Evolutionary conservation across 2,797 vertebrate species (phyloP), one percentile per base, ranked within the genome.

Genomic region (Gastrophryne carolinensis): DNA sequence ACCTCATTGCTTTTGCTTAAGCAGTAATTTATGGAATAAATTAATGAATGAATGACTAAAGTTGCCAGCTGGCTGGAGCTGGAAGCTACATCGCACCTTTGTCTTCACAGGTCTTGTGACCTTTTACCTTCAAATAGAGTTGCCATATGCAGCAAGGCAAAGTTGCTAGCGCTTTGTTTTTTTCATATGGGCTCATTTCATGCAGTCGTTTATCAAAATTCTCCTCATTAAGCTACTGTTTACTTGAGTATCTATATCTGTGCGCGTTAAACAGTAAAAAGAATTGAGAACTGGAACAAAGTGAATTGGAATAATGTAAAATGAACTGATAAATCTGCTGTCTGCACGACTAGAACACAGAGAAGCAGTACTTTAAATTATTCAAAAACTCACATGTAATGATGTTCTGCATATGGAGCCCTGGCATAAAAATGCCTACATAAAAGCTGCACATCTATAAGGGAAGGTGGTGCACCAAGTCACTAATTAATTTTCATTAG

Each of bases 71-170:
- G 68, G 52, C 19, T 30, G 67, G 27, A 50, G 24, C 30, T 56
- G 27, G 21, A 71, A 49, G 58, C 58, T 63, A 63, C 62, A 44
- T 37, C 19, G 6, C 54, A 30, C 52, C 29, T 65, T 78, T 78
- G 60, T 72, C 39, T 72, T 71, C 27, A 68, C 53, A 76, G 65
- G 54, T 61, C 71, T 63, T 76, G 61, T 50, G 50, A 65, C 60
- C 37, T 47, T 56, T 37, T 30, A 57, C 21, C 50, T 57, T 47
- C 50, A 71, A 71, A 77, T 56, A 44, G 63, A 37, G 49, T n/a
- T 12, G 56, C 35, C 35, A 63, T 77, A 77, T 77, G 65, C 49
- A 70, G 65, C 49, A 70, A 19, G 10, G 49, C 34, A 77, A 77
- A 70, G 58, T 67, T 57, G 74, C 66, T 63, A 70, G n/a, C 11